phyloP scores from a whole-genome alignment of 2,888 invertebrate genomes.

The Herminia tarsipennalis region DNA sequence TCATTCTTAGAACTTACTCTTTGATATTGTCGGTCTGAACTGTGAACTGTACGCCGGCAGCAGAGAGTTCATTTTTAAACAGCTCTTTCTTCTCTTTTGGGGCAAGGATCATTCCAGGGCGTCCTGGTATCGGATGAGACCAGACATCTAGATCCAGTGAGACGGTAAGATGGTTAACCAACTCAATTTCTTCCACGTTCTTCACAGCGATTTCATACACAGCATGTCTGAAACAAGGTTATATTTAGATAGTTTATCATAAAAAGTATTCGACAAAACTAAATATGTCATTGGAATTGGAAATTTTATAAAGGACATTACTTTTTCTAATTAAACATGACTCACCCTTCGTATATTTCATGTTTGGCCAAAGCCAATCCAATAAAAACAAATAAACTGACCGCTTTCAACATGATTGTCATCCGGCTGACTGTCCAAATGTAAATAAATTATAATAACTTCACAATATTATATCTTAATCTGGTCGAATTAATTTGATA shows the following conservation, averaged over 20 bases:
- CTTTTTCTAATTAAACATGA: too few relatives aligned
- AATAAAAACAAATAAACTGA: constrained; percentile 43
- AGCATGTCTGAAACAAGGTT: constrained; percentile 53
- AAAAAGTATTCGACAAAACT: too few relatives aligned
- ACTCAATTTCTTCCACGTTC: constrained; percentile 46
- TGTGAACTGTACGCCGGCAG: constrained; percentile 51
- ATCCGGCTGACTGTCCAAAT: constrained; percentile 5
- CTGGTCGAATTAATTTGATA: constrained; percentile 4
- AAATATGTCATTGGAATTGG: too few relatives aligned
- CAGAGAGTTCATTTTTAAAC: constrained; percentile 56
- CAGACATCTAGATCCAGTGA: constrained; percentile 57
- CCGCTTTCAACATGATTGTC: constrained; percentile 23
- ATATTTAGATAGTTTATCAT: too few relatives aligned
- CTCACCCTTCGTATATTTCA: constrained; percentile 60
- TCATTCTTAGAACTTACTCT: constrained; percentile 62
- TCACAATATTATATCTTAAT: constrained; percentile 7
- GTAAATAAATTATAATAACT: constrained; percentile 6
- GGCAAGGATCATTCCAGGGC: constrained; percentile 58
- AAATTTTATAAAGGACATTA: too few relatives aligned
- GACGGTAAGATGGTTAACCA: constrained; percentile 52
- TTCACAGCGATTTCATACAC: constrained; percentile 57
- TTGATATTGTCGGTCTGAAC: constrained; percentile 65
- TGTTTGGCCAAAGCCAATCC: constrained; percentile 54
- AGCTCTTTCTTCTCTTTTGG: constrained; percentile 45
- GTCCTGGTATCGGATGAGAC: constrained; percentile 51